phyloP scores from a whole-genome alignment of 1,140 invertebrate species.

The Hypsibius dujardini region DNA sequence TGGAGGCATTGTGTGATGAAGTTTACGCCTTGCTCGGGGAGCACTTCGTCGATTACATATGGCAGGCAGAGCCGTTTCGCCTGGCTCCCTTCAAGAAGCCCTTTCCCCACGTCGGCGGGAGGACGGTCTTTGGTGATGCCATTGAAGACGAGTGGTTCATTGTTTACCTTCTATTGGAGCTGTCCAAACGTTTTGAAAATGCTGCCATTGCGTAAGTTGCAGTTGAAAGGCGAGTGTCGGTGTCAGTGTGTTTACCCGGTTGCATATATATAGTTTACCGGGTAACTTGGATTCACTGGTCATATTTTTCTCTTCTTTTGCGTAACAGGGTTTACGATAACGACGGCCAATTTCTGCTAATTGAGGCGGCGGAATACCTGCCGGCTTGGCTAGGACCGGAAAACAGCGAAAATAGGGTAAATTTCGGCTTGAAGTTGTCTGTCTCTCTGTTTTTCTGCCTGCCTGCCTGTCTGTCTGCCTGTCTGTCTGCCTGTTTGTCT shows the following conservation, averaged over 20 bases:
- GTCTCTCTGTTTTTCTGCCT: too few species aligned
- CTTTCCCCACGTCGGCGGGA: constrained; percentile 51
- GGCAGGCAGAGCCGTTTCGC: constrained; percentile 16
- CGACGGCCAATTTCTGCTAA: constrained; percentile 81
- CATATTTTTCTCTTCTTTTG: constrained; percentile 22
- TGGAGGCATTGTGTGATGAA: constrained; percentile 18
- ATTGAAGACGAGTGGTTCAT: constrained; percentile 92
- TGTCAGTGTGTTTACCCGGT: too few species aligned
- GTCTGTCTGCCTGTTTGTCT: too few species aligned
- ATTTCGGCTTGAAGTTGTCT: too few species aligned
- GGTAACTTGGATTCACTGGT: constrained; percentile 12
- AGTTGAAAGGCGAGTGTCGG: too few species aligned
- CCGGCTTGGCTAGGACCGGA: constrained; percentile 58
- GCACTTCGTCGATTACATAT: constrained; percentile 14
- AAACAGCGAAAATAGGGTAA: constrained; percentile 54
- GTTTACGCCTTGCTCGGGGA: constrained; percentile 18
- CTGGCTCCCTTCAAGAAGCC: not conserved
- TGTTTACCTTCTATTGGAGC: constrained; percentile 54
- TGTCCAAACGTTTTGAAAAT: constrained; percentile 52
- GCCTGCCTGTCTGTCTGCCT: too few species aligned
- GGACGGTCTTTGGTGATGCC: constrained; percentile 73
- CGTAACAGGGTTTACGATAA: constrained; percentile 50
- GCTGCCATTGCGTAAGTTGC: constrained; percentile 44
- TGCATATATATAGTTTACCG: too few species aligned
- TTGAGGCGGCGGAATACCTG: constrained; percentile 71